Base-by-base conservation (phyloP, 2,797 vertebrate genomes). In the Spatula versicolor region DNA sequence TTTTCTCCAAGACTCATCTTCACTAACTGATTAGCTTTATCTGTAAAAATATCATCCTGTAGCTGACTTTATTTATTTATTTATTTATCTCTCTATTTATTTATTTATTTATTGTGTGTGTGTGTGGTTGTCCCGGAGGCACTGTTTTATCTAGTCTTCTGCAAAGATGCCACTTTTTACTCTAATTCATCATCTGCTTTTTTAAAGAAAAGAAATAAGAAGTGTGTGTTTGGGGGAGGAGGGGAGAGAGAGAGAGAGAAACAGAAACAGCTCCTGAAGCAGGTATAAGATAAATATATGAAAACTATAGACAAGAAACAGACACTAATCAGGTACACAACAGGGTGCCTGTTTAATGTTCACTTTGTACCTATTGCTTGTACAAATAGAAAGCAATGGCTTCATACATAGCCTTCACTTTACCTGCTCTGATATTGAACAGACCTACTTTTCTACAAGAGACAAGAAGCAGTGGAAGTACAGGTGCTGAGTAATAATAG, bases 311-410 rank as follows among this genome's bases (percentile, higher is more conserved):
- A 97, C 92, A 96, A 39, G 93, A 97, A 97, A 63, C 98, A 98
- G 98, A 95, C 92, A 46, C 86, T 85, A 75, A 78, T 95, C 97
- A 97, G 97, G 96, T 97, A 95, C 64, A 90, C 62, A 95, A 86
- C 86, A 94, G 95, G 91, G 83, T 76, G 96, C 93, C 98, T 98
- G 98, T 94, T 98, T 97, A 97, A 95, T 93, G 76, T 98, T 93
- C 69, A 82, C 88, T 88, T 90, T 97, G 93, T 96, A 93, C 96
- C 94, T 93, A 85, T 92, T 86, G 94, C 94, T 97, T 97, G 94
- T 74, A 90, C 93, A 96, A 96, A 95, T 94, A 68, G 78, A 95
- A 96, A 96, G 78, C 82, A 60, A 90, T 69, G 95, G 94, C 93
- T 97, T 85, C 33, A 79, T 93, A 81, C 86, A 87, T 66, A 95